phyloP scores from a whole-genome alignment of 2,113 vertebrate species.

The Rhabdornis inornatus region DNA sequence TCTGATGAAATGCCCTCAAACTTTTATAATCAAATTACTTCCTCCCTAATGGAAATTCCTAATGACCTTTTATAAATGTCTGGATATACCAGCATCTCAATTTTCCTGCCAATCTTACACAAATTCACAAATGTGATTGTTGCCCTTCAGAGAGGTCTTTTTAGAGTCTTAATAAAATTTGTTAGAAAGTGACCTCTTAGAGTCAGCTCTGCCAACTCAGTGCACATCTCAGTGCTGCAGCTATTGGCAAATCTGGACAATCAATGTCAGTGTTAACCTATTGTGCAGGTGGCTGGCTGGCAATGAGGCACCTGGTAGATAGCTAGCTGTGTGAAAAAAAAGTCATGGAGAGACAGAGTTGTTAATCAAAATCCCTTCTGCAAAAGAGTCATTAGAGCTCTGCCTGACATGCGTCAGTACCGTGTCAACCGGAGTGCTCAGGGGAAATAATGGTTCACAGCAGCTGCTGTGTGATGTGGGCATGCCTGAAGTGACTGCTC shows the following conservation, averaged over 20 bases:
- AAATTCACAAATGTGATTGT: not conserved
- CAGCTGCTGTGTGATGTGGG: not conserved
- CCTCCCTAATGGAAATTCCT: not conserved
- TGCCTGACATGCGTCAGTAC: not conserved
- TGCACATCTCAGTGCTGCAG: not conserved
- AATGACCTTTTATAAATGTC: not conserved
- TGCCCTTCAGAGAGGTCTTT: not conserved
- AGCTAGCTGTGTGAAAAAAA: not conserved
- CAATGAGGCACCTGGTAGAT: not conserved
- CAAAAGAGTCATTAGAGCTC: not conserved
- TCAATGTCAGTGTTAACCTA: not conserved
- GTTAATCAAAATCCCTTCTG: not conserved
- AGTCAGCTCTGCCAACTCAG: not conserved
- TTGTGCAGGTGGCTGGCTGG: not conserved
- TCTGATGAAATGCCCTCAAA: not conserved
- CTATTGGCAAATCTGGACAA: not conserved
- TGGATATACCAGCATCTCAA: not conserved
- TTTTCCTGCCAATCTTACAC: not conserved
- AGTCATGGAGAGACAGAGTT: not conserved
- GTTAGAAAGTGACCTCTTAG: not conserved
- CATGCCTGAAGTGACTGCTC: not conserved
- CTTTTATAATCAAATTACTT: not conserved
- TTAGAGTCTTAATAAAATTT: not conserved
- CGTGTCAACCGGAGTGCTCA: not conserved
- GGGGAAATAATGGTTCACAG: not conserved